phyloP scores from a whole-genome alignment of 1,140 invertebrate species.

The Bathynomus jamesi region DNA sequence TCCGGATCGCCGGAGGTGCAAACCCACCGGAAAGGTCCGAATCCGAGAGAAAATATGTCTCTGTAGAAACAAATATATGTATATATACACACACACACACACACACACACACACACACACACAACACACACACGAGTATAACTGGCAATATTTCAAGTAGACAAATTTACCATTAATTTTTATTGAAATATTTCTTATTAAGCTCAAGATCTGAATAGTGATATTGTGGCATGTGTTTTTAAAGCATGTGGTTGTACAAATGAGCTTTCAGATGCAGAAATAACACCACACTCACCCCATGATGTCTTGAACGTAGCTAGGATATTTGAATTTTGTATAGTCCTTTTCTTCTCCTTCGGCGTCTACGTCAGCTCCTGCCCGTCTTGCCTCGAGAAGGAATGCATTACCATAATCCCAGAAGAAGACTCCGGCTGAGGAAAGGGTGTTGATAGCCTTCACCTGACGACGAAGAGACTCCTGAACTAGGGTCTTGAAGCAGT shows the following conservation, averaged over 20 bases:
- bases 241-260: too few relatives aligned
- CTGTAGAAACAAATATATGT: conserved; percentile 40
- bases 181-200: too few relatives aligned
- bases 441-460: conserved; percentile 53
- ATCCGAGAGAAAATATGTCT: conserved; percentile 62
- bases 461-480: conserved; percentile 56
- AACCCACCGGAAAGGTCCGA: conserved; percentile 66
- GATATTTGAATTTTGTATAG: conserved; percentile 53
- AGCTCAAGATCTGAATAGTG: too few relatives aligned
- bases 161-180: too few relatives aligned
- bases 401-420: conserved; percentile 68
- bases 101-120: too few relatives aligned
- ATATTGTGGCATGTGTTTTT: too few relatives aligned
- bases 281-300: conserved; percentile 61
- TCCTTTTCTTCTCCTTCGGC: conserved; percentile 37
- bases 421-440: conserved; percentile 51
- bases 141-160: too few relatives aligned
- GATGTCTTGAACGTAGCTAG: conserved; percentile 62
- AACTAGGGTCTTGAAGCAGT: conserved; percentile 51
- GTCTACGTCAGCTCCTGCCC: conserved; percentile 52
- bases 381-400: conserved; percentile 56
- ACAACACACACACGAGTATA: too few relatives aligned
- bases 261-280: too few relatives aligned
- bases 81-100: too few relatives aligned
- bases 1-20: conserved; percentile 52